Evolutionary conservation across 1,140 invertebrate species (phyloP), one percentile per base, ranked within the genome.

Genomic region (Halictus rubicundus): DNA sequence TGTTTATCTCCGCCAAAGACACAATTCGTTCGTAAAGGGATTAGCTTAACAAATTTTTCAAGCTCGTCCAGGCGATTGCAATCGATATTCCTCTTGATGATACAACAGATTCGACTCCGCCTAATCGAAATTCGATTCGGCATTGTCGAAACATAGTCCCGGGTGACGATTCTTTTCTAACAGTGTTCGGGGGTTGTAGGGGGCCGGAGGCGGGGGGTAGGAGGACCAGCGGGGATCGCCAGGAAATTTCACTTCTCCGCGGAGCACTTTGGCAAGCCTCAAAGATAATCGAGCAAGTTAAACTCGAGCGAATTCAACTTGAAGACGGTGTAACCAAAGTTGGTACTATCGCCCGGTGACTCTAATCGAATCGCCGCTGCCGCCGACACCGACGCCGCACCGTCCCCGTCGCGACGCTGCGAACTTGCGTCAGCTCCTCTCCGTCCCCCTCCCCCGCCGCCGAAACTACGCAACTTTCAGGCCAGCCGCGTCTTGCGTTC

Each of bases 231-330:
- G 32, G 52, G 14, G 39, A 46, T n/a, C 16, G 16, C 42, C 12
- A 12, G n/a, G 57, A 70, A 69, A 70, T 77, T 77, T 37, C 57
- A 68, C 57, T 46, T 23, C 54, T 37, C 12, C 6, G 19, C 7
- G 49, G 73, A 68, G 39, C 68, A 78, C 68, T 78, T 78, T 72
- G 76, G 54, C 68, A 63, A 71, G 68, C 76, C 76, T 78, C 76
- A 64, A 72, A 71, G 76, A 78, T 78, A 78, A 78, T 78, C 76
- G 76, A 63, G 60, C 76, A 61, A 78, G 76, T 78, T 78, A 71
- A 78, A 78, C 76, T 71, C 76, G 52, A 64, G 76, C 76, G 76
- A 78, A 71, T 78, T 72, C 59, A 78, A 78, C 32, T 71, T 63
- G 59, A 78, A 64, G 60, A 60, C 60, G 61, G 27, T 78, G 76